Evolutionary conservation across 92 coral and sea anemone genomes (phyloP).

Genomic region (Anthopleura xanthogrammica): DNA sequence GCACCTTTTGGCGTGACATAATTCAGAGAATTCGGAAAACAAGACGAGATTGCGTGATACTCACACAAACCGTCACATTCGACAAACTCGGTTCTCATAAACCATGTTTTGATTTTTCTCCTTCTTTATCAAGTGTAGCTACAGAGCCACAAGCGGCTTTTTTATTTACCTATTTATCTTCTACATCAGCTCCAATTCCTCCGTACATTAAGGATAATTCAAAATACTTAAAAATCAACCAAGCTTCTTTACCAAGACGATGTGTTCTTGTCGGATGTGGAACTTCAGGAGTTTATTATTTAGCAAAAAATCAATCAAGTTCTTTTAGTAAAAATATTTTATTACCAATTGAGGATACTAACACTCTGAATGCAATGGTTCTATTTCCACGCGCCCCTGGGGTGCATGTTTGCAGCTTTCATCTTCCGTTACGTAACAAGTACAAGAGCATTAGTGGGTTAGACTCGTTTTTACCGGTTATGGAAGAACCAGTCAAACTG

Average conservation of each 20-base stretch:
- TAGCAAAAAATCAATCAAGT: not conserved
- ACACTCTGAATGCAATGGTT: slow-evolving; percentile 41
- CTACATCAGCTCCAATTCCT: slow-evolving; percentile 11
- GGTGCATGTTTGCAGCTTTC: slow-evolving; percentile 46
- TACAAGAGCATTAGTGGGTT: slow-evolving; percentile 74
- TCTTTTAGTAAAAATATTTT: not conserved
- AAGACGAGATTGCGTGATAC: slow-evolving; percentile 46
- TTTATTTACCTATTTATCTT: slow-evolving; percentile 4
- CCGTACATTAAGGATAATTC: slow-evolving; percentile 17
- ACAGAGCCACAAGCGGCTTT: slow-evolving; percentile 38
- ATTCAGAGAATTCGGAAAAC: slow-evolving; percentile 56
- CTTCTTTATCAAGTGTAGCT: slow-evolving; percentile 1
- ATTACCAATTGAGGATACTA: not conserved
- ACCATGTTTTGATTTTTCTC: slow-evolving; percentile 22
- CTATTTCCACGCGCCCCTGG: slow-evolving; percentile 63
- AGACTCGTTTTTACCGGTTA: slow-evolving; percentile 67
- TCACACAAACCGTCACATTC: slow-evolving; percentile 1
- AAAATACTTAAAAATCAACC: slow-evolving; percentile 14
- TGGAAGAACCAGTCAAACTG: slow-evolving; percentile 59
- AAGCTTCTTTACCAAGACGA: slow-evolving; percentile 14
- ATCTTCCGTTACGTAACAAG: slow-evolving; percentile 76
- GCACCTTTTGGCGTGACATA: slow-evolving; percentile 66
- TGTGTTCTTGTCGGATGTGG: slow-evolving; percentile 29
- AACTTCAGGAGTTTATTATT: not conserved
- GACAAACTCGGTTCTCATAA: not conserved